Evolutionary conservation across 2,113 vertebrate species (phyloP), one percentile per base, ranked within the genome.

Genomic region (Thoracochromis brauschi): DNA sequence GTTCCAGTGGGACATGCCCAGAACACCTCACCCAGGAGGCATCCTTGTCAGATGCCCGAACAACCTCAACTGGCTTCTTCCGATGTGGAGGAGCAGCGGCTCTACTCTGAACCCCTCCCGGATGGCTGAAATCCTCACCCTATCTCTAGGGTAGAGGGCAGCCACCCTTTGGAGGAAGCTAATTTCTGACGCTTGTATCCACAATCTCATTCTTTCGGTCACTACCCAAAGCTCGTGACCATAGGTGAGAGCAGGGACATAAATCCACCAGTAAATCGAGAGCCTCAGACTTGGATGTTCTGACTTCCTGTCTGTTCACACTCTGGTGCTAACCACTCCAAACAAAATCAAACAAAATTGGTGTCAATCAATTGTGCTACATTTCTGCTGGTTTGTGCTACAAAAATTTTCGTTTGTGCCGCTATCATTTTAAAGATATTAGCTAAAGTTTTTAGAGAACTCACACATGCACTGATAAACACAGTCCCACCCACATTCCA

Each of bases 371-470:
- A 7, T 24, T 55, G 21, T 13, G 11, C 21, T 55, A 55, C 21
- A 13, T 55, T 55, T 55, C 11, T 55, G n/a, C 21, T 55, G 53
- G 53, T 55, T 55, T 55, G 53, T 55, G 53, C 21, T 8, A 24
- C 21, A 24, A 55, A 55, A 55, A 1, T 0, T 0, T 24, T 55
- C 0, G 2, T 13, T 55, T 13, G 45, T 16, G 45, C 45, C 1
- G 1, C 14, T 47, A 2, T 47, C 14, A 16, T 47, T 55, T 55
- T 55, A 55, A 55, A 55, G 21, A 26, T 55, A 55, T 13, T 55
- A 55, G 13, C 8, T 24, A 24, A 55, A 0, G 11, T 13, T 24
- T 55, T 1, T 55, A 55, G 11, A 55, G 53, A 55, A 53, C 19
- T 53, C 49, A 53, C 19, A 54, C 10, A 54, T 54, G 53, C 53